phyloP scores from a whole-genome alignment of 2,797 vertebrate species.

The Bradypus variegatus region DNA sequence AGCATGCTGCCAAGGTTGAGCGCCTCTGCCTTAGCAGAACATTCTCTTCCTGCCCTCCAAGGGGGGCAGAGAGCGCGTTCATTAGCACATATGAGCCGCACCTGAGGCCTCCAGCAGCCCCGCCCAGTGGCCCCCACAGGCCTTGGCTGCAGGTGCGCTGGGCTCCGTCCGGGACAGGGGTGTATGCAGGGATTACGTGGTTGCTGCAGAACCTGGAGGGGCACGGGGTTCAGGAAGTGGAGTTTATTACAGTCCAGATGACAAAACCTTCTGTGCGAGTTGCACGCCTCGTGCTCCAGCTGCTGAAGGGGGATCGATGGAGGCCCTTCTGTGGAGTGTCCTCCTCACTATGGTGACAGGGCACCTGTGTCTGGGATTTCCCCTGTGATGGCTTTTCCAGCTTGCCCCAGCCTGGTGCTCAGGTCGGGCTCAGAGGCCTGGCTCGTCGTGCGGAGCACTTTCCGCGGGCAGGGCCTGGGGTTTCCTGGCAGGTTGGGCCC shows the following conservation, averaged over 20 bases:
- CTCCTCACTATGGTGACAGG: slow-evolving; percentile 56
- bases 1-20: background rate
- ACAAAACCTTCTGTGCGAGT: slow-evolving; percentile 62
- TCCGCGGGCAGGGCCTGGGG: background rate
- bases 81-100: background rate
- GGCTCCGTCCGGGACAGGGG: background rate
- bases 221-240: slow-evolving; percentile 10
- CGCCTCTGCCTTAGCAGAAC: background rate
- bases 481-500: background rate
- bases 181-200: background rate
- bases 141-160: slow-evolving; percentile 33
- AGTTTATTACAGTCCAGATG: slow-evolving; percentile 59
- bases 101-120: background rate
- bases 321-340: slow-evolving; percentile 58
- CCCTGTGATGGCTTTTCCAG: slow-evolving; percentile 58
- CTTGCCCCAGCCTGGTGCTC: background rate
- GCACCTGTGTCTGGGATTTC: slow-evolving; percentile 38
- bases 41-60: background rate
- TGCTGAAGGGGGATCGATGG: background rate
- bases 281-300: background rate
- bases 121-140: background rate
- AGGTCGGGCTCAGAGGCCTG: background rate
- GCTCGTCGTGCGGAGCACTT: background rate
- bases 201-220: background rate
- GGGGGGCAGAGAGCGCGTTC: slow-evolving; percentile 20